These are phyloP conservation scores for Rosalia funebris DNA, from an alignment of 2,888 invertebrate genomes.

Conservation along the genomic window DNA sequence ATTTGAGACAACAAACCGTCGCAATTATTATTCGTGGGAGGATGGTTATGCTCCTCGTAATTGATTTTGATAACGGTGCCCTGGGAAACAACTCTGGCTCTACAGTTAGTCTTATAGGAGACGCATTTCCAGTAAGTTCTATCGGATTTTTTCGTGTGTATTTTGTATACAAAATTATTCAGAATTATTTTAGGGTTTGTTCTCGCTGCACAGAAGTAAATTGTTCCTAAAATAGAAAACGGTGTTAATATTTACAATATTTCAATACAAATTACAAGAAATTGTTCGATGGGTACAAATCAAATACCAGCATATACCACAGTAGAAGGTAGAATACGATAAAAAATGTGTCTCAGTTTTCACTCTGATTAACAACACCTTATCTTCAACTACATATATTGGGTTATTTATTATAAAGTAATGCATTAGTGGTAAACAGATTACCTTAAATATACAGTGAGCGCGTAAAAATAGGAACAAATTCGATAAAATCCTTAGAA, in stretches of 20 bases:
- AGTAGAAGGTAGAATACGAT: too few species aligned
- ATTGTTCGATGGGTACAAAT: neutral
- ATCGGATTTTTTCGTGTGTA: slow-evolving; percentile 44
- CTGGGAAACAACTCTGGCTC: slow-evolving; percentile 45
- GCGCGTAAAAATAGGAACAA: too few species aligned
- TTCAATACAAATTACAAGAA: too few species aligned
- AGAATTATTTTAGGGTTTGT: slow-evolving; percentile 51
- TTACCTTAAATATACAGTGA: too few species aligned
- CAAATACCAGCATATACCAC: too few species aligned
- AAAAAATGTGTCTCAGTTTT: too few species aligned
- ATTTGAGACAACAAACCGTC: slow-evolving; percentile 37
- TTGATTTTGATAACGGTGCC: slow-evolving; percentile 40
- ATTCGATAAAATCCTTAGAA: too few species aligned
- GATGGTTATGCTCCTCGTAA: slow-evolving; percentile 48
- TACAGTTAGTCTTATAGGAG: slow-evolving; percentile 48
- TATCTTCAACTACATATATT: too few species aligned
- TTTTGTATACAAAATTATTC: slow-evolving; percentile 48
- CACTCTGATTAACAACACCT: too few species aligned
- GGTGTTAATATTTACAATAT: neutral
- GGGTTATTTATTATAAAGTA: too few species aligned
- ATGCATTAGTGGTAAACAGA: too few species aligned
- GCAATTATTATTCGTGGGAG: slow-evolving; percentile 39
- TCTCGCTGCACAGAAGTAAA: slow-evolving; percentile 46
- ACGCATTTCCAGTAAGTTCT: slow-evolving; percentile 52
- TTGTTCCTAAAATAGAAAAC: slow-evolving; percentile 39